phyloP scores from a whole-genome alignment of 92 coral and sea anemone genomes.

The Palythoa caribaeorum region DNA sequence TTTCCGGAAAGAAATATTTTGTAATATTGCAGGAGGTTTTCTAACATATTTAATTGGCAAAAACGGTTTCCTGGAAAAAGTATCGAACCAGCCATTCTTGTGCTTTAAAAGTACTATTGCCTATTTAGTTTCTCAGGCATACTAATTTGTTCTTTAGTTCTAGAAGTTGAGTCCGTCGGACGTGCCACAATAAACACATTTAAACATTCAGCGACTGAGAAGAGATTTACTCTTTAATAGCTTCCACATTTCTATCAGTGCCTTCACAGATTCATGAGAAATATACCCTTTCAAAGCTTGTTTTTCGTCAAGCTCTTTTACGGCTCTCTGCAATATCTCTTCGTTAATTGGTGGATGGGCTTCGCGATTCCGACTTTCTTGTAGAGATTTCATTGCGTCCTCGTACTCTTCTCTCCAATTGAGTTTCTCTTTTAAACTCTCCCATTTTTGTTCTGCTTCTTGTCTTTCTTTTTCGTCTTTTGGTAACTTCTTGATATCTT shows the following conservation, averaged over 20 bases:
- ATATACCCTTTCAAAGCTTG: conserved; percentile 57
- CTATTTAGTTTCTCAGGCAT: too few relatives aligned
- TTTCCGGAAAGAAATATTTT: too few relatives aligned
- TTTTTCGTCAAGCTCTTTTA: conserved; percentile 18
- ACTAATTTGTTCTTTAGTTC: too few relatives aligned
- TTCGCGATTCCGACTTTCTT: conserved; percentile 51
- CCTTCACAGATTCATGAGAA: conserved; percentile 33
- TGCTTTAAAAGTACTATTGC: too few relatives aligned
- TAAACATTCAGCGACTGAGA: not conserved
- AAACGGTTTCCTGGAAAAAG: too few relatives aligned
- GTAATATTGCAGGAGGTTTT: too few relatives aligned
- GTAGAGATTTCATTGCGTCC: conserved; percentile 49
- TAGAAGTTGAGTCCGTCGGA: too few relatives aligned
- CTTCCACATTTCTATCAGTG: conserved; percentile 53
- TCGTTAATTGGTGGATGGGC: conserved; percentile 42
- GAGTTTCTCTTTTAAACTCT: conserved; percentile 34
- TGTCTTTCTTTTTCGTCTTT: conserved; percentile 36
- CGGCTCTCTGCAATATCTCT: not conserved
- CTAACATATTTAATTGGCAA: too few relatives aligned
- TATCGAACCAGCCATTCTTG: too few relatives aligned
- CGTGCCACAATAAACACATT: too few relatives aligned
- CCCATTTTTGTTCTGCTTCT: conserved; percentile 52
- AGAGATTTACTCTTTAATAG: not conserved
- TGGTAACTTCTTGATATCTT: conserved; percentile 55
- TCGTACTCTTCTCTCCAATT: conserved; percentile 52